phyloP scores from a whole-genome alignment of 2,113 vertebrate genomes.

The Atractosteus spatula region DNA sequence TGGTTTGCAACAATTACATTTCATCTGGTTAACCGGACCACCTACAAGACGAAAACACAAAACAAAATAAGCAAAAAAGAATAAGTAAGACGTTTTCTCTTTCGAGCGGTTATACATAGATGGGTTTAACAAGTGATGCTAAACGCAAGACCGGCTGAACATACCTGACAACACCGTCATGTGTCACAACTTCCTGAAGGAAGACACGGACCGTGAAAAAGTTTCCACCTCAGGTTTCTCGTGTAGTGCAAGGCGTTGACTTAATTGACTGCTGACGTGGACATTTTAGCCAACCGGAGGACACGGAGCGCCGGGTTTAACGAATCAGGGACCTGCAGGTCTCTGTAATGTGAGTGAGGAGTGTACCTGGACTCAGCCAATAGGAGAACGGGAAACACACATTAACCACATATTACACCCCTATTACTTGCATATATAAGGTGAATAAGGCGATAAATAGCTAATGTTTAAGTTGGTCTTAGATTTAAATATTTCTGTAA shows the following conservation, averaged over 20 bases:
- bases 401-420: too few relatives aligned
- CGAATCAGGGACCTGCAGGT: not conserved
- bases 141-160: constrained; percentile 15
- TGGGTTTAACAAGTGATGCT: not conserved
- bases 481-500: too few relatives aligned
- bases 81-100: too few relatives aligned
- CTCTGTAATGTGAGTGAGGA: too few relatives aligned
- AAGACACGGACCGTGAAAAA: constrained; percentile 21
- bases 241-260: constrained; percentile 21
- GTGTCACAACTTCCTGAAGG: constrained; percentile 55
- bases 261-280: constrained; percentile 65
- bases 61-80: not conserved
- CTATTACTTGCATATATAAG: too few relatives aligned
- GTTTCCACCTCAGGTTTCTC: constrained; percentile 22
- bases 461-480: too few relatives aligned
- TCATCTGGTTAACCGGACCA: not conserved
- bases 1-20: not conserved
- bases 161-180: constrained; percentile 28
- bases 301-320: not conserved
- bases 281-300: constrained; percentile 45
- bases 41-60: constrained; percentile 10
- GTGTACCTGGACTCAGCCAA: too few relatives aligned
- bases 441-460: too few relatives aligned
- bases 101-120: too few relatives aligned
- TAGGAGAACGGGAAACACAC: too few relatives aligned